Conservation (phyloP, 1,140 invertebrate species). For the Platyscapa corneri region DNA sequence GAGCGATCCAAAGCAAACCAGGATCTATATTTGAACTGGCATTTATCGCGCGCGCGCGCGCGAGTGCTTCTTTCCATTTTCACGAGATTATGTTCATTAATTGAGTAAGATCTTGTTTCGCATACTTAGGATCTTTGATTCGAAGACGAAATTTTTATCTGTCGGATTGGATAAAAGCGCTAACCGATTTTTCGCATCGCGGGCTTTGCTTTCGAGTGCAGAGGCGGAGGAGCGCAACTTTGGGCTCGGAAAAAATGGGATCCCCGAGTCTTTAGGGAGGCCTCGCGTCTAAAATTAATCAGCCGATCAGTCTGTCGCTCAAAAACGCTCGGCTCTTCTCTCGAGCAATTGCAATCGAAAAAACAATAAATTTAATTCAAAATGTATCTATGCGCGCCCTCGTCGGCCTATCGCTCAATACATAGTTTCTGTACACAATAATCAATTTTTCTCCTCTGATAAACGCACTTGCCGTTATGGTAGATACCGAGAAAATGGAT, state of each 20-base stretch:
- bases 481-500: neutral
- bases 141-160: slow-evolving; percentile 15
- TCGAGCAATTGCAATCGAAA: neutral
- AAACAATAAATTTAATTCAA: neutral
- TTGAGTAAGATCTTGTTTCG: slow-evolving; percentile 7
- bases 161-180: neutral
- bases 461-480: neutral
- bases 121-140: neutral
- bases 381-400: neutral
- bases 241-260: no score
- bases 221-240: neutral
- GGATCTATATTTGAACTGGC: neutral
- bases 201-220: neutral
- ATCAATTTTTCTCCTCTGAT: neutral
- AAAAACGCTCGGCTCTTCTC: no score
- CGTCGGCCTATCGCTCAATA: neutral
- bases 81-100: neutral
- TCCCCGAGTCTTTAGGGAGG: no score
- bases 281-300: no score
- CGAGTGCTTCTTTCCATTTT: neutral
- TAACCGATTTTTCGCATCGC: neutral
- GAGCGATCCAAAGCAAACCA: neutral
- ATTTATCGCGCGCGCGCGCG: neutral
- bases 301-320: no score
- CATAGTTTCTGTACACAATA: neutral